These are phyloP conservation scores for Coreoperca whiteheadi DNA, from an alignment of 2,113 vertebrate species.

Conservation along the genomic window DNA sequence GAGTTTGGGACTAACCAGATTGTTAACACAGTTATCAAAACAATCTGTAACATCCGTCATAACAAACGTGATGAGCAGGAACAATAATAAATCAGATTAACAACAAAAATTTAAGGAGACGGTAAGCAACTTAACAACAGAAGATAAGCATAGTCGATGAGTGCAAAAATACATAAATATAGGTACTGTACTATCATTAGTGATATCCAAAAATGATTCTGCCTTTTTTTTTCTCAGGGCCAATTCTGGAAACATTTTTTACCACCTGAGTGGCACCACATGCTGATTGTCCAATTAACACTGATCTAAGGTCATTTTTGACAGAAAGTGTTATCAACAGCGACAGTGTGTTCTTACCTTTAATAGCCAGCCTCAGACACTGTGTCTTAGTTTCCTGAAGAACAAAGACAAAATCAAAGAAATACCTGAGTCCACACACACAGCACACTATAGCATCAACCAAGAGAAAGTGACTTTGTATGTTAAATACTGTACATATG, in stretches of 20 bases:
- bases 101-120: not conserved
- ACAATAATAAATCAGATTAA: constrained; percentile 12
- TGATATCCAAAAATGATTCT: not conserved
- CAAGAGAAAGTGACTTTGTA: not conserved
- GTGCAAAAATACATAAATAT: not conserved
- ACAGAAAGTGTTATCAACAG: not conserved
- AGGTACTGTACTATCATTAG: too few relatives aligned
- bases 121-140: not conserved
- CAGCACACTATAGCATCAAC: not conserved
- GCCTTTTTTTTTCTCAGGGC: not conserved
- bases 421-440: not conserved
- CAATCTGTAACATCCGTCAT: not conserved
- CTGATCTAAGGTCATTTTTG: not conserved
- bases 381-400: constrained; percentile 97
- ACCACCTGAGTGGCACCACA: not conserved
- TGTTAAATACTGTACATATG: not conserved
- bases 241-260: not conserved
- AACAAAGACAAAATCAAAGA: constrained; percentile 31
- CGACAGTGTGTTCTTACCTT: constrained; percentile 88
- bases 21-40: constrained; percentile 6
- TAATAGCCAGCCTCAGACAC: constrained; percentile 96
- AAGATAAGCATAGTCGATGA: not conserved
- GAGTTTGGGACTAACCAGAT: constrained; percentile 1
- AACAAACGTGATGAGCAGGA: not conserved
- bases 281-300: not conserved